These are phyloP conservation scores for Aleiodes sp. DNA, from an alignment of 1,140 invertebrate species.

Conservation along the genomic window DNA sequence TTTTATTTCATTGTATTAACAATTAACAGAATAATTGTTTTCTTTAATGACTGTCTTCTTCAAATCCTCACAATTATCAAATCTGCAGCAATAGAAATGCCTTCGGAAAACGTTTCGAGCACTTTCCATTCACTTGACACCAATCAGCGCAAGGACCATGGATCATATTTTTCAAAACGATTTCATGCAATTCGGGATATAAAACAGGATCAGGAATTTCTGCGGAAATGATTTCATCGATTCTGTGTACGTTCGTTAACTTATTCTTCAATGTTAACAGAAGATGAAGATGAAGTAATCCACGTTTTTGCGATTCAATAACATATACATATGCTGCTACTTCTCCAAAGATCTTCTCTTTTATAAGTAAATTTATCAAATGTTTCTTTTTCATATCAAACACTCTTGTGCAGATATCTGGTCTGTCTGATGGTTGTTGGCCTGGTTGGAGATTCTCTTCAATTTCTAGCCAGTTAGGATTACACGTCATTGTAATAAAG, in stretches of 20 bases:
- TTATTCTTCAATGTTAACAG: slow-evolving; percentile 38
- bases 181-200: slow-evolving; percentile 15
- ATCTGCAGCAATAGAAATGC: no score
- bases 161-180: slow-evolving; percentile 37
- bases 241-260: slow-evolving; percentile 10
- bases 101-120: slow-evolving; percentile 50
- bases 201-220: slow-evolving; percentile 33
- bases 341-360: slow-evolving; percentile 12
- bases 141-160: slow-evolving; percentile 50
- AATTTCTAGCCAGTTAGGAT: no score
- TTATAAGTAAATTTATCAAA: slow-evolving; percentile 6
- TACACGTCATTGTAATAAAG: background rate
- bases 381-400: slow-evolving; percentile 21
- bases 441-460: no score
- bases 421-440: no score
- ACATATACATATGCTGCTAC: background rate
- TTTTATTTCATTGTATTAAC: no score
- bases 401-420: slow-evolving; percentile 36
- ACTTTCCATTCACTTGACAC: slow-evolving; percentile 22
- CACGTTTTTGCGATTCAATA: slow-evolving; percentile 21
- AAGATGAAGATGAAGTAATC: slow-evolving; percentile 26
- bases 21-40: no score
- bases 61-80: no score
- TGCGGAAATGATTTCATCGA: slow-evolving; percentile 35
- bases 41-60: no score